These are phyloP conservation scores for Sinocyclocheilus anophthalmus DNA, from an alignment of 2,113 vertebrate species.

Conservation along the genomic window DNA sequence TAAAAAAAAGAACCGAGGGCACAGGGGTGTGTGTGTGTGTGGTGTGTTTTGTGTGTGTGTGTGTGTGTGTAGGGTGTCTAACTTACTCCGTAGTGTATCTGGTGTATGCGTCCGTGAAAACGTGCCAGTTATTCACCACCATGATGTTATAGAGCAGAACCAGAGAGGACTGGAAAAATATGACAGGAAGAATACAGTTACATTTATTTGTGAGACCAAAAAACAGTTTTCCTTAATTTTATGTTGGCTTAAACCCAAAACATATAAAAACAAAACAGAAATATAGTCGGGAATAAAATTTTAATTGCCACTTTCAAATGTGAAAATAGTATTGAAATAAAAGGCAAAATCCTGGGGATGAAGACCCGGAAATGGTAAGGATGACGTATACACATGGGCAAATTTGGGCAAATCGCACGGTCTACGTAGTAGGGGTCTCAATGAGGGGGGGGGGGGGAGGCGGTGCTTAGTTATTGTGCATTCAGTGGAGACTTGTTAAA, in stretches of 20 bases:
- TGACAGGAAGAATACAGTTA: not conserved
- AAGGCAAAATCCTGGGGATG: too few relatives aligned
- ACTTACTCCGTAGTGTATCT: slow-evolving; percentile 81
- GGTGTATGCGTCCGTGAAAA: slow-evolving; percentile 87
- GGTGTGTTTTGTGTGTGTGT: too few relatives aligned
- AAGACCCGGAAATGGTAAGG: too few relatives aligned
- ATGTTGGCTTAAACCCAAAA: not conserved
- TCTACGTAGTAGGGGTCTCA: too few relatives aligned
- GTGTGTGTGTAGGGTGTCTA: not conserved
- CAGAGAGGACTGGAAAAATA: slow-evolving; percentile 77
- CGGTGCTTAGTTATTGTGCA: too few relatives aligned
- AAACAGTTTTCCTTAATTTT: not conserved
- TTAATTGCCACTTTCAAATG: too few relatives aligned
- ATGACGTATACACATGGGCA: too few relatives aligned
- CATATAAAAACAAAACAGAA: too few relatives aligned
- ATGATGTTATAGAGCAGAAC: slow-evolving; percentile 92
- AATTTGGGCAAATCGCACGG: not conserved
- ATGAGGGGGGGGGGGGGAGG: too few relatives aligned
- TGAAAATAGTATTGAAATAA: not conserved
- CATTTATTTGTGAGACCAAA: not conserved
- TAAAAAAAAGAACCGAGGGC: too few relatives aligned
- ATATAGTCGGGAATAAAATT: too few relatives aligned
- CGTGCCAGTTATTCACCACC: slow-evolving; percentile 99
- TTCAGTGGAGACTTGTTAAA: too few relatives aligned
- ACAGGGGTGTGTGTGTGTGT: not conserved